phyloP scores from a whole-genome alignment of 2,797 vertebrate genomes.

The Enteromius argenteus region DNA sequence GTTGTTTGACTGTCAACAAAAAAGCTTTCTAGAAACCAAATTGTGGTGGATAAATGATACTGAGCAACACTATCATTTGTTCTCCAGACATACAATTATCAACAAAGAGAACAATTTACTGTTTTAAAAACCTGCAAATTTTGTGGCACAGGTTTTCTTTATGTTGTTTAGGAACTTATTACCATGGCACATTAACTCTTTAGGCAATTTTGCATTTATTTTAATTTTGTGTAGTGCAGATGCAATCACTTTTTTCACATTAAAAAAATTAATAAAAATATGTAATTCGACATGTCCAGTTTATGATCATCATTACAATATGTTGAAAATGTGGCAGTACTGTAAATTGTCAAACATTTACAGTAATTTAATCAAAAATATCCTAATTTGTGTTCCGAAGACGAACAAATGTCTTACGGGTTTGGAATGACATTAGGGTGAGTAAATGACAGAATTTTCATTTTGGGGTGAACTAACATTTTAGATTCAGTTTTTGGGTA shows the following conservation, averaged over 20 bases:
- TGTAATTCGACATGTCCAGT: neutral
- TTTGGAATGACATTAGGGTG: too few species aligned
- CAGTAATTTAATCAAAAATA: neutral
- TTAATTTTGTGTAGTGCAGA: neutral
- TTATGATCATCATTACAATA: neutral
- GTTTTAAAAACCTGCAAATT: neutral
- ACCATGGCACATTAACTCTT: neutral
- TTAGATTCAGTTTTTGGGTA: too few species aligned
- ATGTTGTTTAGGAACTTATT: neutral
- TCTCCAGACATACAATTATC: neutral
- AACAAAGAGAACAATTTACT: neutral
- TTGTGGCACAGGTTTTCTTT: neutral
- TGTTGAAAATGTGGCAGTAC: neutral
- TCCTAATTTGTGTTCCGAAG: too few species aligned
- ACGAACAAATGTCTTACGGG: too few species aligned
- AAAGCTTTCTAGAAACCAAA: neutral
- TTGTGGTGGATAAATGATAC: neutral
- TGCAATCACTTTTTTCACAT: neutral
- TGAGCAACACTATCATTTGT: neutral
- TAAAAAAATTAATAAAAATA: neutral
- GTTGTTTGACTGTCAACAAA: neutral
- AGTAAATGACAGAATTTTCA: too few species aligned
- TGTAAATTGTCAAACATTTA: neutral
- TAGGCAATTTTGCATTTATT: neutral
- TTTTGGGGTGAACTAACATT: too few species aligned